Base-by-base conservation (phyloP, 2,113 vertebrate genomes). In the Balaeniceps rex region DNA sequence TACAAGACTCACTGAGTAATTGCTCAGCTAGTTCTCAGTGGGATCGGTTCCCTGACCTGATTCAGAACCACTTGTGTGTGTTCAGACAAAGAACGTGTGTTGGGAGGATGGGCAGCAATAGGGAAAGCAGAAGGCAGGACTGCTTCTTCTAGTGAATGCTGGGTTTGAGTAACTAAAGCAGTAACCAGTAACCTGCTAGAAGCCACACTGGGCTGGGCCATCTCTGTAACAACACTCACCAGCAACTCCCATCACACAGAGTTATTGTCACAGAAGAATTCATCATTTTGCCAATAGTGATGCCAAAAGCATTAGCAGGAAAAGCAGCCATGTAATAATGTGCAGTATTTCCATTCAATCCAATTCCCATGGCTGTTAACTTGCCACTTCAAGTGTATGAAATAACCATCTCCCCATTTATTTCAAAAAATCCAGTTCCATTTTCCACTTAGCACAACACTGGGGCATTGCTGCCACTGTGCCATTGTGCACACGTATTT, bases 221-320 rank as follows among this genome's bases (percentile, higher is more conserved):
- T 11, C n/a, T 74, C 34, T 42, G 17, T 46, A 64, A 64, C 36
- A 74, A 46, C 44, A 22, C 29, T 54, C 29, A 63, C 54, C 55
- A 83, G 60, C 18, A 78, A 42, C 23, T 82, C 65, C 29, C 47
- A 57, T n/a, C 6, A 6, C 57, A 61, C 26, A 68, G 40, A 54
- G 5, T 17, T 46, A 97, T 85, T 95, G 95, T 97, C 98, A 98
- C 98, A 98, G 98, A 98, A 98, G 98, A 98, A 98, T 98, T 98
- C 96, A 98, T 98, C 97, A 94, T 97, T 88, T 84, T 97, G 86
- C 79, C 94, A 96, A 96, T 54, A 98, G 8, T 13, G n/a, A 97
- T 97, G 95, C 88, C 95, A 98, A 98, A 98, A 98, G 96, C 97
- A 98, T 98, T 97, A 98, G 25, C 89, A 96, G 90, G 83, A 96